Base-by-base conservation (phyloP, 2,797 vertebrate species). In the Otus scops region DNA sequence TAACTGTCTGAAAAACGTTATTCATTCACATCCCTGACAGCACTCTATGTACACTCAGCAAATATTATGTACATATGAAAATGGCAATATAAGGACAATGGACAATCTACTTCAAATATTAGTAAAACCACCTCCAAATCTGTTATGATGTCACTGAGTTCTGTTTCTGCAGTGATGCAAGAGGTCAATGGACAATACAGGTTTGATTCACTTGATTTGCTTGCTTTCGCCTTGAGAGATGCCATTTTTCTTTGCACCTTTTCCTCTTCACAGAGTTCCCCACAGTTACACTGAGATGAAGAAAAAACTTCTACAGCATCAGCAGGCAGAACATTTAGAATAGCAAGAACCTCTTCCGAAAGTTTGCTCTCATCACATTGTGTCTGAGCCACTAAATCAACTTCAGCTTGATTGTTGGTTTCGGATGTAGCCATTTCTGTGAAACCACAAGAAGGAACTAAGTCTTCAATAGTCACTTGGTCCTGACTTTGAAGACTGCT, bases 141-240 rank as follows among this genome's bases (percentile, higher is more conserved):
- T 54, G 97, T 61, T 98, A 99, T 98, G 89, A 99, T 98, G 69
- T 99, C 99, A 89, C 70, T 76, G 19, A 99, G 98, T 88, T 99
- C 98, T 2, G 99, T 99, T 96, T 99, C 98, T 19, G 99, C 98
- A 5, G 99, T 99, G 89, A 99, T 98, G 69, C 98, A 98, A 45
- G 98, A 99, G 3, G 99, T 99, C 88, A 99, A 88, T 14, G 99
- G 99, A 41, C 98, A 99, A 97, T 99, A 99, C 80, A 99, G 77
- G 60, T 94, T 97, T 11, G 93, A 82, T 70, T 98, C 92, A 39
- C 77, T 94, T n/a, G 92, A 97, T 7, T 91, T 92, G 64, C 57
- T 95, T 9, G 97, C 96, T 96, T 99, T 99, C 97, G 96, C 98
- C 95, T 98, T 98, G 78, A 99, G 97, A 97, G 98, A 99, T 83